Base-by-base conservation (phyloP, 2,888 invertebrate species). In the Alviniconcha strummeri region DNA sequence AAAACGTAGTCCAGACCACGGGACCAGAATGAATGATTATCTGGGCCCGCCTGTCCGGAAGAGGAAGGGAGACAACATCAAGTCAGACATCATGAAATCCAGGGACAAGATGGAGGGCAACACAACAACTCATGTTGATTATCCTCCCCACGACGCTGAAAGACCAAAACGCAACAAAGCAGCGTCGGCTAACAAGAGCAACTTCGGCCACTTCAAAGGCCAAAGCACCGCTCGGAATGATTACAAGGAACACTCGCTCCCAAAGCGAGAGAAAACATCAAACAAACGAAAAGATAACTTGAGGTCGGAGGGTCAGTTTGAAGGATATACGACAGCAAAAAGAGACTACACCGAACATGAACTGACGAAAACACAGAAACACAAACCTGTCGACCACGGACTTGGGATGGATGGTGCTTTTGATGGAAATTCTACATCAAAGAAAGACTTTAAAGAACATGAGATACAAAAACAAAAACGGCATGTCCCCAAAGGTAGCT, bases 121-220 rank as follows among this genome's bases (percentile, higher is more conserved):
- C 54, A 84, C 83, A 5, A 60, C 80, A 17, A 84, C 55, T 15
- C 72, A 76, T 55, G n/a, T 56, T 7, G 76, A 79, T 56, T 84
- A 80, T 52, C 79, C 75, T 3, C 64, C 76, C 19, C 60, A 75
- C 15, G 64, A 75, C 19, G 54, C 64, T 15, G 36, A 75, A 9
- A 57, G 60, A 13, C 57, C 60, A 15, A 15, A 56, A 57, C 76
- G 56, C 7, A 56, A n/a, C 56, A 55, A 55, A n/a, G 52, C n/a
- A 7, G 11, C 15, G 11, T 5, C 55, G 13, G 56, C 11, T 4
- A 9, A 7, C 56, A 55, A 56, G n/a, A 8, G 7, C n/a, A 17
- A 7, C 4, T 15, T 56, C 57, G 13, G 13, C 19, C 5, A 7
- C n/a, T 55, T 76, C 17, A 5, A 76, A 17, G 55, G 15, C 13